Evolutionary conservation across 2,888 invertebrate species (phyloP), one percentile per base, ranked within the genome.

Genomic region (Nebria brevicollis): DNA sequence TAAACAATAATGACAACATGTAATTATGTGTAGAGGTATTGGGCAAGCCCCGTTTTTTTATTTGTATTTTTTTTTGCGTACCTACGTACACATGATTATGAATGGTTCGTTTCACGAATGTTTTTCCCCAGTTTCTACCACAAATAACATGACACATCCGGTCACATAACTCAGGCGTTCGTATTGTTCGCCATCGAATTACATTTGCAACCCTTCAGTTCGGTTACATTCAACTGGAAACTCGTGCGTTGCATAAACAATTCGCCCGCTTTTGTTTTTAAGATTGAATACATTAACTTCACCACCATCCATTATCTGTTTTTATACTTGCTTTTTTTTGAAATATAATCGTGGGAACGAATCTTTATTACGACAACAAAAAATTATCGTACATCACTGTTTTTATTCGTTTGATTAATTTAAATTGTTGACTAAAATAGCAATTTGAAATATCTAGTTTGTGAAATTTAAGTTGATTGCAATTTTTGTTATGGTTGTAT

Each of bases 1-100:
- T 74, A 74, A 74, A 74, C 54, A 15, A 15, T 72, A 15, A 72
- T 43, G 54, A 43, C 15, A 74, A 15, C 25, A 43, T 74, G 74
- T 74, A 75, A 64, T 75, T 74, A 74, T 43, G 8, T 43, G 25
- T 6, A 75, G 34, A 75, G 54, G 2, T 64, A 75, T 75, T 75
- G 75, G 75, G 75, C 26, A 64, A 64, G 26, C 64, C 75, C 75
- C 75, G 65, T 75, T 75, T 20, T 20, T 20, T 20, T 20, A 1
- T 20, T 20, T 20, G n/a, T n/a, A n/a, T 75, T 75, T 75, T 75
- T 20, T 64, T 64, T 4, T 54, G 8, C 75, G 64, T 75, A 54
- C 20, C 65, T 75, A 15, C 26, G 13, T 43, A 5, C 34, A 34
- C 2, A 34, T 41, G 42, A 72, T 41, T 41, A 42, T 74, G 34